phyloP scores from a whole-genome alignment of 2,888 invertebrate species.

The Cephus sareptanus region DNA sequence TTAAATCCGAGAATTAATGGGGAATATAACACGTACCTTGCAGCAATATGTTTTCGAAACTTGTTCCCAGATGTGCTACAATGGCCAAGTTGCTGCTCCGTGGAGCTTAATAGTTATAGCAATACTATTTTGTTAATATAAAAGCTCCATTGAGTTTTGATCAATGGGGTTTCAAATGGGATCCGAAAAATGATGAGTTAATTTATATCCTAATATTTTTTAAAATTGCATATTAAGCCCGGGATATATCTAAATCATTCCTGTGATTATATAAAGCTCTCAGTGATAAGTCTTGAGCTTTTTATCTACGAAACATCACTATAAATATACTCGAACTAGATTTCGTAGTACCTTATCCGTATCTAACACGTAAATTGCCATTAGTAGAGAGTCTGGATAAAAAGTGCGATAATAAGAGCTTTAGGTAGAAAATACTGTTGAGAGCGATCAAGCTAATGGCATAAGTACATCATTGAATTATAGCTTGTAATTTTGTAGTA shows the following conservation, averaged over 20 bases:
- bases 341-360: background rate
- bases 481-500: background rate
- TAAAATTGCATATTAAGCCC: background rate
- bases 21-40: background rate
- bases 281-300: background rate
- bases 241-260: background rate
- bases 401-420: background rate
- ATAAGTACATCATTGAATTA: slow-evolving; percentile 15
- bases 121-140: background rate
- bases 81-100: background rate
- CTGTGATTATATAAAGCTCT: background rate
- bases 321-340: background rate
- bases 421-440: background rate
- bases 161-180: background rate
- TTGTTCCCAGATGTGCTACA: background rate
- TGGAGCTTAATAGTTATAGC: background rate
- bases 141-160: background rate
- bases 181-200: background rate
- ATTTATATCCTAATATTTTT: background rate
- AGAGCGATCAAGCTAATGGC: slow-evolving; percentile 12
- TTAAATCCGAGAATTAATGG: background rate
- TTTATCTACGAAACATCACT: background rate
- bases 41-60: background rate
- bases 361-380: background rate
- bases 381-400: background rate